Evolutionary conservation across 2,888 invertebrate genomes (phyloP), one percentile per base, ranked within the genome.

Genomic region (Chrysolina oricalcia): DNA sequence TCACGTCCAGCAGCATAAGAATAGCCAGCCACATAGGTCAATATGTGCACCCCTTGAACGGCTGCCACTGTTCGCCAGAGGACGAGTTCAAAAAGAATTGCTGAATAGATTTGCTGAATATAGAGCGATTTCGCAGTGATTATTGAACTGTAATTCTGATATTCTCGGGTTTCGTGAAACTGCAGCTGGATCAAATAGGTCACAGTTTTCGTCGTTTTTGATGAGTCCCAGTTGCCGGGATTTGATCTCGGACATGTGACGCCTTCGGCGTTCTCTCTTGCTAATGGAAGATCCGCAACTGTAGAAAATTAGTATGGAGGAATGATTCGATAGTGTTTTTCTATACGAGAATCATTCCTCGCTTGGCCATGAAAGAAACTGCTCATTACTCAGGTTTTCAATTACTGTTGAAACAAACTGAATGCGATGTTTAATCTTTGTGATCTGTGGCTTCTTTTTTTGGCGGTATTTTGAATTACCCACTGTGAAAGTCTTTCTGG

Each of bases 131-230:
- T 35, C 59, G 8, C 35, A n/a, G 35, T 35, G 59, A 59, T 59
- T 23, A 59, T 59, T 35, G 59, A 59, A 59, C 59, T 35, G 35
- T 27, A 27, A 59, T 59, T 59, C 27, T 59, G 35, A 59, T 27
- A 59, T 59, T n/a, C 59, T 59, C 59, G 35, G 27, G n/a, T 59
- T 59, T 59, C 59, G 35, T 27, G 59, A 35, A 59, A 35, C n/a
- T 59, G 59, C 59, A 59, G 59, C 59, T 10, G 59, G 35, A n/a
- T 59, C 9, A 15, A 59, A n/a, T 59, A 9, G 17, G 35, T 59
- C 59, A 35, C 35, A 35, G 15, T 59, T 59, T 59, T 59, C 59
- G 59, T 59, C 27, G 27, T 59, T 59, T 59, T 59, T 35, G 59
- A 59, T 35, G 59, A 27, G n/a, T 27, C 5, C 59, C 59, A 59